These are phyloP conservation scores for Hystrix cristata DNA, from an alignment of 2,113 vertebrate genomes.

Conservation along the genomic window DNA sequence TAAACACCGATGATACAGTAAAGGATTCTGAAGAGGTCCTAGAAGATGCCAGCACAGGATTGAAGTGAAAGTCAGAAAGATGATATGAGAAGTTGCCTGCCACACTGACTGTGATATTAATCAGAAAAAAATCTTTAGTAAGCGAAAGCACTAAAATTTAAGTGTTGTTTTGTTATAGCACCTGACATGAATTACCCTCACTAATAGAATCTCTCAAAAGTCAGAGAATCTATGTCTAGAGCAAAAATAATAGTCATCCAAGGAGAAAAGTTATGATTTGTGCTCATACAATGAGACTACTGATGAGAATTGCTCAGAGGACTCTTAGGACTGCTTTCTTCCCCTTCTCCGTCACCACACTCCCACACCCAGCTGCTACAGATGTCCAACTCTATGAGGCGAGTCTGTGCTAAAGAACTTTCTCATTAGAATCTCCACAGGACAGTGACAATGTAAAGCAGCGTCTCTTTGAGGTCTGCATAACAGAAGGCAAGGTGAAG, in stretches of 20 bases:
- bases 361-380: not conserved
- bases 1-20: not conserved
- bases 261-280: not conserved
- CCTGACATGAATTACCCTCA: not conserved
- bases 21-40: not conserved
- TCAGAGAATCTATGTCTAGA: slow-evolving; percentile 15
- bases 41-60: not conserved
- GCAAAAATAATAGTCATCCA: not conserved
- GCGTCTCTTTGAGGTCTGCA: not conserved
- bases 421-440: slow-evolving; percentile 35
- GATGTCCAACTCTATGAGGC: not conserved
- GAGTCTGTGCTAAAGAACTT: not conserved
- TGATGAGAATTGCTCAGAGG: not conserved
- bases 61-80: not conserved
- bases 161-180: not conserved
- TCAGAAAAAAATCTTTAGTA: not conserved
- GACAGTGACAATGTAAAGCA: not conserved
- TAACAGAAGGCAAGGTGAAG: slow-evolving; percentile 4
- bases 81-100: not conserved
- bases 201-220: not conserved
- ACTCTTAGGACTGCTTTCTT: not conserved
- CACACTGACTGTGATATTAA: not conserved
- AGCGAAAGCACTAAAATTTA: not conserved
- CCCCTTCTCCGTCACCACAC: rapidly evolving
- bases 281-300: not conserved